Evolutionary conservation across 2,888 invertebrate species (phyloP), one percentile per base, ranked within the genome.

Genomic region (Eupithecia abbreviata): DNA sequence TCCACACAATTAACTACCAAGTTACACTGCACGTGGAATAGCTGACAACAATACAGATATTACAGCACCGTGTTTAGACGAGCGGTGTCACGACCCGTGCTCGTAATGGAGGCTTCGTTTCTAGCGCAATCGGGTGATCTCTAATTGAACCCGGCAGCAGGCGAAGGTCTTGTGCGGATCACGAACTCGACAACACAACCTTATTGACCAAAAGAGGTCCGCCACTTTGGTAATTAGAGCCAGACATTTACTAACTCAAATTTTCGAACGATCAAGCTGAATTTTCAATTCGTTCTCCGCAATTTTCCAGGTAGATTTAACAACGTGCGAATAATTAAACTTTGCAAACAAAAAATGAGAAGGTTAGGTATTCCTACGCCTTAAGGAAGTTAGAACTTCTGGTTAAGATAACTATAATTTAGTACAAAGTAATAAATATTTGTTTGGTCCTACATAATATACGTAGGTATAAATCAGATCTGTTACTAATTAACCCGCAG

Each of bases 81-180:
- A 87, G 88, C 84, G 88, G 88, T 90, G 91, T 90, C 91, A 88
- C 89, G 92, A 91, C 91, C 91, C 85, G 84, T 80, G 85, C 79
- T 82, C 83, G 84, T 89, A 89, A 90, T 89, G 85, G 85, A 88
- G 86, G 86, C 86, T 87, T 84, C 84, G 87, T 87, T 87, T 87
- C 85, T 86, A 90, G 89, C 88, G 88, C 89, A 90, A 90, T 88
- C 85, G 87, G 87, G 85, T 89, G 89, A 89, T 90, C 88, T 87
- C 87, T 90, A 90, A 91, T 91, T 90, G 89, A 90, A 91, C 89
- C 88, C 88, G 90, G 88, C 89, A 90, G 87, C 83, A 84, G 84
- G 87, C 87, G 88, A 89, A 90, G 90, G 88, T 87, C 88, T 87
- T 84, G 82, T 81, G 81, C 84, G 81, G 84, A 89, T 89, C 87